Evolutionary conservation across 1,140 invertebrate species (phyloP).

Genomic region (Linepithema humile): DNA sequence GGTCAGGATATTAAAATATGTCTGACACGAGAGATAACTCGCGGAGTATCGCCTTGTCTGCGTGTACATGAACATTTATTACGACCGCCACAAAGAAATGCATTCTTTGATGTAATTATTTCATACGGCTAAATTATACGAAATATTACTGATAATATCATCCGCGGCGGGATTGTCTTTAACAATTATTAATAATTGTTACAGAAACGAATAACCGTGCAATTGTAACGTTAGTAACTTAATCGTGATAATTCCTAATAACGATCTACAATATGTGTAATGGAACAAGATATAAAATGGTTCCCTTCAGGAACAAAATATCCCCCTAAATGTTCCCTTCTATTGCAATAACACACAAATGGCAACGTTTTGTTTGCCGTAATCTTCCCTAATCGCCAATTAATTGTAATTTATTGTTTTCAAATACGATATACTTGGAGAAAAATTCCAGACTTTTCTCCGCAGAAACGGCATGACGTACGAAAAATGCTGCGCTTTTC

Average conservation of each 20-base stretch:
- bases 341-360: neutral
- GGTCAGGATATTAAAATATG: constrained; percentile 72
- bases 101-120: constrained; percentile 1
- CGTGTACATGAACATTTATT: neutral
- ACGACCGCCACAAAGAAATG: neutral
- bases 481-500: constrained; percentile 23
- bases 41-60: neutral
- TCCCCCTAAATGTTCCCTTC: no score
- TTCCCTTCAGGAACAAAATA: neutral
- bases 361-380: neutral
- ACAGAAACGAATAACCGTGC: neutral
- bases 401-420: constrained; percentile 18
- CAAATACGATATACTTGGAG: constrained; percentile 4
- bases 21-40: constrained; percentile 15
- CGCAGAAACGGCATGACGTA: neutral
- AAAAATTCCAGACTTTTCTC: neutral
- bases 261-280: neutral
- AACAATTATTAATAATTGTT: constrained; percentile 2
- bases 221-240: neutral
- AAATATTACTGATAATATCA: neutral
- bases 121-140: neutral
- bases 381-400: neutral
- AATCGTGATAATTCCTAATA: neutral
- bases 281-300: neutral
- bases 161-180: no score